A percentile compares a stretch with the other conserved stretches of the same genome.
Evolutionary conservation across 2,113 vertebrate genomes (phyloP).

Genomic region (Sporophila hypoxantha): DNA sequence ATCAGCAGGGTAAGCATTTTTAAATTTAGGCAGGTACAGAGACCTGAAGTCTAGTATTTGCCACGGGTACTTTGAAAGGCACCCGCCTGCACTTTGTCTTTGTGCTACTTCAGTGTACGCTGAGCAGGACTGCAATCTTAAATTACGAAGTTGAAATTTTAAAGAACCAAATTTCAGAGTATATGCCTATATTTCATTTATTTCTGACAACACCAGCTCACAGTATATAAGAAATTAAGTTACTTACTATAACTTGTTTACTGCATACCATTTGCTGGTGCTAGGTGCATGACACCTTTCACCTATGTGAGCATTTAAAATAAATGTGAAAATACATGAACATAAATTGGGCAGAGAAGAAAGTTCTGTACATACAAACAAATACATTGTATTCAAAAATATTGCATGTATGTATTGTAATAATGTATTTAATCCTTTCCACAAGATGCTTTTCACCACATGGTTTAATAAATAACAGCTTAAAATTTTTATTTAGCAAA

Average conservation of each 20-base stretch:
- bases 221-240: background rate
- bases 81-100: background rate
- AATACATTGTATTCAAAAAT: background rate
- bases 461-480: background rate
- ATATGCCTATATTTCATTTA: background rate
- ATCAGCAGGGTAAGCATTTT: background rate
- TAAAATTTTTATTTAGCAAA: background rate
- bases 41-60: background rate
- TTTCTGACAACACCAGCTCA: background rate
- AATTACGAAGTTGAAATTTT: background rate
- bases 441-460: background rate
- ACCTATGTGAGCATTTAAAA: background rate
- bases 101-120: background rate
- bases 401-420: background rate
- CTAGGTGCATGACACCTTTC: background rate
- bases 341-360: background rate
- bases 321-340: background rate
- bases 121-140: background rate
- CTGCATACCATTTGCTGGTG: background rate
- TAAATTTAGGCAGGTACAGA: background rate
- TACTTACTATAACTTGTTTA: background rate
- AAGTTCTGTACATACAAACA: background rate
- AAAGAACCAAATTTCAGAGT: background rate
- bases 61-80: background rate
- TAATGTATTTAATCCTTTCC: background rate